A percentile compares a stretch with the other conserved stretches of the same genome.
phyloP scores from a whole-genome alignment of 2,113 vertebrate species.

The Meleagris gallopavo region DNA sequence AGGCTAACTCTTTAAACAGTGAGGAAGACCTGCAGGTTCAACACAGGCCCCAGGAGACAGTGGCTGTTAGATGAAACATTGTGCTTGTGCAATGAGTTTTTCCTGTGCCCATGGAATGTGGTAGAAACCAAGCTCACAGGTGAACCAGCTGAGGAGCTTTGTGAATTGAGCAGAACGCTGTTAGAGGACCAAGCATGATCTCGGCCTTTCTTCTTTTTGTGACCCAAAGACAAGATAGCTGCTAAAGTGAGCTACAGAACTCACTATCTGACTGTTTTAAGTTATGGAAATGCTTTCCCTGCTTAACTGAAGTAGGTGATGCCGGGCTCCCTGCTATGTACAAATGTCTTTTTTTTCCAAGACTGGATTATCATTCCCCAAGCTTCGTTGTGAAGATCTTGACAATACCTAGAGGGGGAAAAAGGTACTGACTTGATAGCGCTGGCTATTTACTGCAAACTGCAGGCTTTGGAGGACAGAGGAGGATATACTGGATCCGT shows the following conservation, averaged over 20 bases:
- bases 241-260: neutral
- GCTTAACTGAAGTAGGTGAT: neutral
- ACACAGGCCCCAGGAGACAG: slow-evolving; percentile 53
- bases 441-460: neutral
- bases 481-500: neutral
- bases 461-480: neutral
- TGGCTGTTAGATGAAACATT: neutral
- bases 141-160: neutral
- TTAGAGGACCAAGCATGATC: neutral
- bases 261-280: neutral
- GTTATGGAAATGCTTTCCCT: neutral
- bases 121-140: neutral
- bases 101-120: rapidly evolving
- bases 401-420: neutral
- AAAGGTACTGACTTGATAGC: neutral
- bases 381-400: neutral
- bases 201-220: neutral
- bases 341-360: neutral
- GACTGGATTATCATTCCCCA: neutral
- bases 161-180: neutral
- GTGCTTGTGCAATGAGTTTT: slow-evolving; percentile 36
- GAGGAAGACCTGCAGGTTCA: slow-evolving; percentile 38
- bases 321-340: neutral
- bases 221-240: slow-evolving; percentile 48
- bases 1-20: slow-evolving; percentile 27